Base-by-base conservation (phyloP, 2,113 vertebrate species). In the Eupsittula cactorum region DNA sequence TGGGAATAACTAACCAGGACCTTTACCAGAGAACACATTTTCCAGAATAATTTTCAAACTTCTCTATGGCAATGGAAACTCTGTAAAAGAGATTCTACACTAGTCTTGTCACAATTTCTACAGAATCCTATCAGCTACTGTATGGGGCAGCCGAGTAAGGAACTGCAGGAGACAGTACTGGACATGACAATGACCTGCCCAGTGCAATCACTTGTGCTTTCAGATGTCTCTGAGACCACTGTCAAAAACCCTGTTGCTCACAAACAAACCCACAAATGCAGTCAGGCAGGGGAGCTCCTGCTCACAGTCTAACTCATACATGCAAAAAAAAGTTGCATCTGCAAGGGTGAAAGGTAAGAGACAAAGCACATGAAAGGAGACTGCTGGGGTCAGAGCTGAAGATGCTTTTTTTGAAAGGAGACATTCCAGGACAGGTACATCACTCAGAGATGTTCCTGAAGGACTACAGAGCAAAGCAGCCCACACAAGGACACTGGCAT, bases 401-500 rank as follows among this genome's bases (percentile, higher is more conserved):
- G 35, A 69, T 2, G 0, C 6, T 27, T 19, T 31, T 19, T 44
- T 20, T 59, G 14, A 50, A 81, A 69, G 62, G 23, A 64, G 15
- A 39, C 2, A 14, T 10, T 35, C 11, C 42, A 46, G 16, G 28
- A 29, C 19, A 77, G 16, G 9, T 59, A 17, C 44, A 31, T 53
- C 23, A 41, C 41, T 41, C 25, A 31, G 33, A 10, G 21, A 47
- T 3, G 20, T 70, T 42, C 11, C 23, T 37, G 33, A 57, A 63
- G 33, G 27, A n/a, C 21, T 69, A 16, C 10, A 63, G 63, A 13
- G 17, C 25, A n/a, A 5, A 6, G 14, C 6, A 8, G 19, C 15
- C 11, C 27, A 20, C 1, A 0, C 11, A 23, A 74, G 47, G 4
- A 7, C 20, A 44, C 2, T 33, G 6, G 62, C 23, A 39, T 5